phyloP scores from a whole-genome alignment of 2,113 vertebrate species.

The Cebidichthys violaceus region DNA sequence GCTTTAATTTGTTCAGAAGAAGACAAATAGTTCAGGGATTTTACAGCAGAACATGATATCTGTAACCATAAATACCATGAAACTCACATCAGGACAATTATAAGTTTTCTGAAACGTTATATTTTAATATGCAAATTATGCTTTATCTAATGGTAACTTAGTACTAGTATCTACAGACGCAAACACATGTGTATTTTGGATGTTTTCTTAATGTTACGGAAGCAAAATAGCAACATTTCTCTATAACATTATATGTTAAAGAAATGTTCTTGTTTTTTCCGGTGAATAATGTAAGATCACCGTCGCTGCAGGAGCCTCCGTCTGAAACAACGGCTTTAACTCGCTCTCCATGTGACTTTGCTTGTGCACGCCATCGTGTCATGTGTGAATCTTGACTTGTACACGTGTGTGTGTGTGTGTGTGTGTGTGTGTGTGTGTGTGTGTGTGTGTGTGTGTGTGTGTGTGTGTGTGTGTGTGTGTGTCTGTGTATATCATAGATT shows the following conservation, averaged over 20 bases:
- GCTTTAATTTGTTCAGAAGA: neutral
- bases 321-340: neutral
- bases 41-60: neutral
- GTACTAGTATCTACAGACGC: no score
- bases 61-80: neutral
- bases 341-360: slow-evolving; percentile 7
- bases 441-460: slow-evolving; percentile 39
- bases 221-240: neutral
- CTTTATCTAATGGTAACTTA: no score
- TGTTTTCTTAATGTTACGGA: no score
- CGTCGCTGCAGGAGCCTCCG: neutral
- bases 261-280: neutral
- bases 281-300: neutral
- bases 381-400: slow-evolving; percentile 16
- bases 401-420: slow-evolving; percentile 41
- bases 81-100: neutral
- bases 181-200: no score
- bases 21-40: no score
- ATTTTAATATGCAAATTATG: no score
- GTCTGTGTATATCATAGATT: slow-evolving; percentile 40
- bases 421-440: slow-evolving; percentile 21
- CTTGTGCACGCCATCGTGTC: neutral
- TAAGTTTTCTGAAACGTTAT: no score
- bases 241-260: neutral
- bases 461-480: slow-evolving; percentile 34